phyloP scores from a whole-genome alignment of 1,140 invertebrate genomes.

The Trachelipus rathkii region DNA sequence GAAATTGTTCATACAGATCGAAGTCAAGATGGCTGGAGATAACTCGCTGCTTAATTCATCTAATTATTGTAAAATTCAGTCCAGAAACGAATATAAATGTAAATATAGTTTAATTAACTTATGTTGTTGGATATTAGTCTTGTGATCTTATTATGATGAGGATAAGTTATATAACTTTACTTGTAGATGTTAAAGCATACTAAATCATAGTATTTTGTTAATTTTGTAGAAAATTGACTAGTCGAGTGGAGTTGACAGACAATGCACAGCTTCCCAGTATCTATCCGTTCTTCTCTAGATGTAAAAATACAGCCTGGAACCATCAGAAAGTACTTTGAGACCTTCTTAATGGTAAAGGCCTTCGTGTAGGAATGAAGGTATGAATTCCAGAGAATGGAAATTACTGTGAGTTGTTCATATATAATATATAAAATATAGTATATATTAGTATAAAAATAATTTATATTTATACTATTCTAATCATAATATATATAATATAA shows the following conservation, averaged over 20 bases:
- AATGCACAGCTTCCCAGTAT: conserved; percentile 56
- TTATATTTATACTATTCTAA: too few relatives aligned
- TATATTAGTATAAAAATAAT: too few relatives aligned
- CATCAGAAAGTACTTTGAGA: conserved; percentile 52
- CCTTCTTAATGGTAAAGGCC: conserved; percentile 55
- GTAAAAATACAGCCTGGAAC: conserved; percentile 48
- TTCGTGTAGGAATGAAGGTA: conserved; percentile 57
- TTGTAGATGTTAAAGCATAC: neutral
- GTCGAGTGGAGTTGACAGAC: conserved; percentile 54
- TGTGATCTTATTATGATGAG: too few relatives aligned
- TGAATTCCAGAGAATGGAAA: conserved; percentile 47
- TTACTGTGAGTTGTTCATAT: conserved; percentile 46
- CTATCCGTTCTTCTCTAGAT: conserved; percentile 56
- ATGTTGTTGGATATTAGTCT: conserved; percentile 60
- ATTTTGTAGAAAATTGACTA: conserved; percentile 53
- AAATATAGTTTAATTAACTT: too few relatives aligned
- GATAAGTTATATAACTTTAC: too few relatives aligned
- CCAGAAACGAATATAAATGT: too few relatives aligned
- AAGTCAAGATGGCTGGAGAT: conserved; percentile 56
- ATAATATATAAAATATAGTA: too few relatives aligned
- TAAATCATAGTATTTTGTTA: neutral
- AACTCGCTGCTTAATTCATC: too few relatives aligned
- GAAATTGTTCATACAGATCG: conserved; percentile 52
- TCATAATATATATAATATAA: too few relatives aligned
- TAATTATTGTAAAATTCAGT: too few relatives aligned